Evolutionary conservation across 2,113 vertebrate genomes (phyloP), one percentile per base, ranked within the genome.

Genomic region (Archocentrus centrarchus): DNA sequence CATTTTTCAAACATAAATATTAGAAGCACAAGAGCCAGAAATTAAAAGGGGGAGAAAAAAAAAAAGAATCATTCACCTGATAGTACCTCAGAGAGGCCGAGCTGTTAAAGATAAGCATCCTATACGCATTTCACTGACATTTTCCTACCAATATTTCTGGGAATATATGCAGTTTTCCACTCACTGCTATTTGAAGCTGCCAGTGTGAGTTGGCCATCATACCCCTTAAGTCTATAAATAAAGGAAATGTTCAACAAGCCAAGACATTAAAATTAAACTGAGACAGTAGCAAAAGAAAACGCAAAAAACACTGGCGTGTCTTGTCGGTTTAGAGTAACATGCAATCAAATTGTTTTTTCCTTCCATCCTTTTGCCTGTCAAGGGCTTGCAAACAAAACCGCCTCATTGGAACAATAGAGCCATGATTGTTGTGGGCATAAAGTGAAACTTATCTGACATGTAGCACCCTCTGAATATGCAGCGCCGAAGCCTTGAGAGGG

Each of bases 381-480:
- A 57, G 66, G 84, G 37, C 76, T 75, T 83, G 75, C 82, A 89
- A 91, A 92, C 91, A 90, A 80, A 90, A 88, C 70, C 14, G 11
- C 73, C 84, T 89, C 27, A 2, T 84, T 68, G 6, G 59, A 93
- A 92, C 90, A 92, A 93, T 84, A 85, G 83, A 79, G 75, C 47
- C 20, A 14, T 86, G 88, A 93, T 90, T 92, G 87, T 90, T 86
- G 88, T 84, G 84, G 86, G 80, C 78, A 88, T 63, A n/a, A 61
- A 90, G 75, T 82, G 86, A 94, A 92, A 94, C 84, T 30, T 92
- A 94, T 89, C 85, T 76, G 83, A 87, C 86, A 84, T 88, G 66
- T 83, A 77, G 66, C 53, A 73, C 80, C 59, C 76, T 78, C 90
- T 73, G 60, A 81, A 81, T 82, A 79, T 7, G 64, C 66, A 80